These are phyloP conservation scores for Ladona fulva DNA, from an alignment of 1,140 invertebrate species.

Conservation along the genomic window DNA sequence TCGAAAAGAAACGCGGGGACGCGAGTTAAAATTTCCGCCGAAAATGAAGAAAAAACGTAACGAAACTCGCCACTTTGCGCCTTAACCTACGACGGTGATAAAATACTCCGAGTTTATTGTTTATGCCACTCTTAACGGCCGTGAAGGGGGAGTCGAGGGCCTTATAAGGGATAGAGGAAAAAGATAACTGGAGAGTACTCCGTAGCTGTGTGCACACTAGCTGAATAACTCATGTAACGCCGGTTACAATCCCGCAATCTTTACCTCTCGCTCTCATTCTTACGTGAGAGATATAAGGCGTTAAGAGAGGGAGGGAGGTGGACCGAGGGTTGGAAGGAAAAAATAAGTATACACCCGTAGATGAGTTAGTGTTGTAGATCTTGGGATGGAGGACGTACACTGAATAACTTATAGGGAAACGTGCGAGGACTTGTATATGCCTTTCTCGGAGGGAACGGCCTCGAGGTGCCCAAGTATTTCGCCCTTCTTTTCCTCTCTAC, in stretches of 20 bases:
- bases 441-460: neutral
- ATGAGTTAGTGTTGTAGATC: constrained; percentile 6
- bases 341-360: constrained; percentile 1
- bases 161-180: neutral
- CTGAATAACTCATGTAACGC: neutral
- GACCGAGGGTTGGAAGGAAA: no score
- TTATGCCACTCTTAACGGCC: neutral
- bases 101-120: neutral
- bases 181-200: neutral
- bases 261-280: neutral
- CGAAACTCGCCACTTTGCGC: no score
- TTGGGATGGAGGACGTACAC: neutral
- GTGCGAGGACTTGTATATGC: neutral
- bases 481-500: neutral
- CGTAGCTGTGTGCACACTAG: neutral
- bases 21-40: no score
- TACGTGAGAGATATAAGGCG: neutral
- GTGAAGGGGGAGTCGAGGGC: neutral
- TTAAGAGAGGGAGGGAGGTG: no score
- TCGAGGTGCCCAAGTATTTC: neutral
- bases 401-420: neutral
- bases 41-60: no score
- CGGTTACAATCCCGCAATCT: neutral
- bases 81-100: neutral
- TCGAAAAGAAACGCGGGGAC: no score